Conservation (phyloP, 2,888 invertebrate genomes). For the Geophilus truncorum region DNA sequence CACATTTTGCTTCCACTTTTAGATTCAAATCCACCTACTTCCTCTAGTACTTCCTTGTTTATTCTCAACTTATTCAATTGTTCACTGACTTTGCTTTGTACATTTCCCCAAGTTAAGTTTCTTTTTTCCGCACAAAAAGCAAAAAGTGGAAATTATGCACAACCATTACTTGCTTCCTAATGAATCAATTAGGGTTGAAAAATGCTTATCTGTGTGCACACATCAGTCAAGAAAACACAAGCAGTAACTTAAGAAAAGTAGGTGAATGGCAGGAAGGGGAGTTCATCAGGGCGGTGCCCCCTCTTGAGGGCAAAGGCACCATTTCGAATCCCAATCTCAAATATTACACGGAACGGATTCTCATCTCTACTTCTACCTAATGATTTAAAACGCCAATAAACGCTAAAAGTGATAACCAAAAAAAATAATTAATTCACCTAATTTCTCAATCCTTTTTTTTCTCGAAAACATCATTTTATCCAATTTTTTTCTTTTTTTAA, state of each 20-base stretch:
- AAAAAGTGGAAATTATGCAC: neutral
- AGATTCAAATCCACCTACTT: neutral
- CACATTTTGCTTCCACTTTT: neutral
- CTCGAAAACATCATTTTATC: neutral
- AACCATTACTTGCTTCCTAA: neutral
- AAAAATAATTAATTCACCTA: neutral
- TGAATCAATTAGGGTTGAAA: constrained; percentile 2
- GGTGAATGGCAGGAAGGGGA: constrained; percentile 5
- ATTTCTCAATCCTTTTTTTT: neutral
- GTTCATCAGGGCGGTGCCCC: constrained; percentile 14
- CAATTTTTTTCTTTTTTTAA: neutral
- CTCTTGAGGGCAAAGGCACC: constrained; percentile 2
- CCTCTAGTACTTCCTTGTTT: neutral
- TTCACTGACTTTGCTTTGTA: neutral
- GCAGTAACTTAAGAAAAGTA: neutral
- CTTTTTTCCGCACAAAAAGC: neutral
- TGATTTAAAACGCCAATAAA: neutral
- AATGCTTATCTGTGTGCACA: neutral
- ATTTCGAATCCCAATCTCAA: neutral
- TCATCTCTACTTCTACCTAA: neutral
- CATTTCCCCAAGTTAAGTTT: neutral
- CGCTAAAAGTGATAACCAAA: neutral
- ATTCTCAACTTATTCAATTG: neutral
- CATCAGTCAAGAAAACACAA: neutral
- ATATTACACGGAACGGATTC: neutral